Conservation (phyloP, 1,140 invertebrate species). For the Drosophila ogumai region DNA sequence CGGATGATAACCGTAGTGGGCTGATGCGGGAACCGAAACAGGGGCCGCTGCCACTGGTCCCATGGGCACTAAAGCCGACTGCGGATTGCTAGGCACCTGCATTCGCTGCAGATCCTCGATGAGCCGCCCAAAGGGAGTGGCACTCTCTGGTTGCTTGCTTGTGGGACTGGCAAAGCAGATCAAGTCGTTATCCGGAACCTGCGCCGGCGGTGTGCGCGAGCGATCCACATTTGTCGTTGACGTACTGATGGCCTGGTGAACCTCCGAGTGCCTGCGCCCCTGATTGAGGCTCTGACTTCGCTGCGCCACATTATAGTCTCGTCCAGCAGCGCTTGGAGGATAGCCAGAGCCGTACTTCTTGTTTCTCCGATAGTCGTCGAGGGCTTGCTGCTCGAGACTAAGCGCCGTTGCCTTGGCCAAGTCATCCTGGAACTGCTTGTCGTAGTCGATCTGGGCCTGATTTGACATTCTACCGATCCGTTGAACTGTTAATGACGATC, state of each 20-base stretch:
- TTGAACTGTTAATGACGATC: conserved; percentile 44
- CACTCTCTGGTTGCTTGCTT: conserved; percentile 85
- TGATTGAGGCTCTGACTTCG: conserved; percentile 80
- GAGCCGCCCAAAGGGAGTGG: conserved; percentile 85
- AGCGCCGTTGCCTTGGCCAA: conserved; percentile 93
- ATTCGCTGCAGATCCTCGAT: conserved; percentile 87
- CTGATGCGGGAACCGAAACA: conserved; percentile 22
- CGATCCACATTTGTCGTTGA: conserved; percentile 43
- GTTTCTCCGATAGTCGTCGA: conserved; percentile 90
- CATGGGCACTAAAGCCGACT: conserved; percentile 72
- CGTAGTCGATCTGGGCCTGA: conserved; percentile 87
- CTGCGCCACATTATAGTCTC: conserved; percentile 55
- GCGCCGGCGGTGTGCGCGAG: conserved; percentile 85
- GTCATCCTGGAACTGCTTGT: conserved; percentile 93
- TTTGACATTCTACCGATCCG: conserved; percentile 69
- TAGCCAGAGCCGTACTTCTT: conserved; percentile 74
- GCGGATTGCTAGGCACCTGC: conserved; percentile 60
- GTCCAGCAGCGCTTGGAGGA: conserved; percentile 2
- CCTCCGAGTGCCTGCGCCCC: conserved; percentile 85
- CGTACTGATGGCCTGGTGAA: conserved; percentile 31
- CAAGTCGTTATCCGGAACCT: conserved; percentile 87
- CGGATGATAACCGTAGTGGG: conserved; percentile 30
- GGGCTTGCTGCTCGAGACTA: conserved; percentile 92
- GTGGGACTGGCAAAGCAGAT: conserved; percentile 90
- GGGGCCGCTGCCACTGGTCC: conserved; percentile 68